Evolutionary conservation across 2,113 vertebrate species (phyloP).

Genomic region (Loxodonta africana): DNA sequence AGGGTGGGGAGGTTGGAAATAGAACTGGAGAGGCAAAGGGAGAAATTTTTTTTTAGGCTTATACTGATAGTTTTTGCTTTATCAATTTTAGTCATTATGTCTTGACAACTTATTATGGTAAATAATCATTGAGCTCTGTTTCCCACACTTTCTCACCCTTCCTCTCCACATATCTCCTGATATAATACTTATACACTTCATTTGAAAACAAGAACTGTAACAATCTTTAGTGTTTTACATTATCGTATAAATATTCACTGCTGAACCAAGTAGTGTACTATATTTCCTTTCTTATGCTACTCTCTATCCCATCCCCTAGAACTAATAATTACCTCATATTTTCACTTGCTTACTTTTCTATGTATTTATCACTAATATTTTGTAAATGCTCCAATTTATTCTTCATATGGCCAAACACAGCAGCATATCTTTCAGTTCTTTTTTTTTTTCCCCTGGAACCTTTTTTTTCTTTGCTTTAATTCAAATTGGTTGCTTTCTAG

Average conservation of each 20-base stretch:
- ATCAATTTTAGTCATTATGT: constrained; percentile 18
- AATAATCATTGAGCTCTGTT: not conserved
- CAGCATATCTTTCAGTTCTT: not conserved
- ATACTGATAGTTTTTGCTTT: constrained; percentile 3
- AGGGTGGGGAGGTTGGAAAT: not conserved
- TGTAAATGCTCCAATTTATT: not conserved
- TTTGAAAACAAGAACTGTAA: constrained; percentile 30
- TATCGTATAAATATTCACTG: constrained; percentile 15
- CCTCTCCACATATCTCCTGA: not conserved
- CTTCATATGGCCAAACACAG: not conserved
- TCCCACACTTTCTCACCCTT: not conserved
- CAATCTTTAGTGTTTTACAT: not conserved
- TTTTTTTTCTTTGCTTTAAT: not conserved
- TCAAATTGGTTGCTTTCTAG: constrained; percentile 2
- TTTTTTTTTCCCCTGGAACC: constrained; percentile 17
- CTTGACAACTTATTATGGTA: not conserved
- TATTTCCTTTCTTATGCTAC: not conserved
- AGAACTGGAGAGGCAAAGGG: not conserved
- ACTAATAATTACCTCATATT: not conserved
- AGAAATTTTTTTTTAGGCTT: not conserved
- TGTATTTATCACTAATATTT: constrained; percentile 27
- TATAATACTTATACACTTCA: not conserved
- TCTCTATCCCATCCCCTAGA: not conserved
- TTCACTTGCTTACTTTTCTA: not conserved
- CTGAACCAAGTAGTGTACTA: not conserved